Evolutionary conservation across 2,888 invertebrate species (phyloP).

Genomic region (Metopia argyrocephala): DNA sequence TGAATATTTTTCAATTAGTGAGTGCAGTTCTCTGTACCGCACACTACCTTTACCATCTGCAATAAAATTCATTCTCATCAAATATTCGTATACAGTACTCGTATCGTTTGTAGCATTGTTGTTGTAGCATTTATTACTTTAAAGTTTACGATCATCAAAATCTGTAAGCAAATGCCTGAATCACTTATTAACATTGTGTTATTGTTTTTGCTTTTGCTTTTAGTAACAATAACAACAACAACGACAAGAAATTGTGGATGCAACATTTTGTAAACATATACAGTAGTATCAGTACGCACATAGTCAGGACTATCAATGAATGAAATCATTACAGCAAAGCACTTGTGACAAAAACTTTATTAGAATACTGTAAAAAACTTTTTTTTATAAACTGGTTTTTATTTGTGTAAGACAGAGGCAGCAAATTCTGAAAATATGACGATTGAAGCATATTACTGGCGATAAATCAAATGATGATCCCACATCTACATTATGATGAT

Average conservation of each 20-base stretch:
- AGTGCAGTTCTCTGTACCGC: too few relatives aligned
- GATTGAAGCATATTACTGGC: too few relatives aligned
- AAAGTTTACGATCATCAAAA: conserved; percentile 14
- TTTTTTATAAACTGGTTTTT: too few relatives aligned
- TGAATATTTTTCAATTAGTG: too few relatives aligned
- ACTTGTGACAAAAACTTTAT: too few relatives aligned
- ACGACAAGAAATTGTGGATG: conserved; percentile 19
- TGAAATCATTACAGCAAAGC: background rate
- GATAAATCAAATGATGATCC: too few relatives aligned
- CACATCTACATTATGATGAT: too few relatives aligned
- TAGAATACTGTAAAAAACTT: too few relatives aligned
- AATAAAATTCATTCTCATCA: background rate
- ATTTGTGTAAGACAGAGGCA: too few relatives aligned
- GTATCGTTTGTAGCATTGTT: conserved; percentile 19
- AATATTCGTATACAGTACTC: background rate
- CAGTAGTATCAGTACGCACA: conserved; percentile 25
- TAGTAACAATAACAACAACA: background rate
- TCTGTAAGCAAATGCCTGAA: conserved; percentile 40
- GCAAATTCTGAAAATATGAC: too few relatives aligned
- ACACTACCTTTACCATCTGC: background rate
- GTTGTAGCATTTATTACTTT: conserved; percentile 27
- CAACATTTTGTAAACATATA: conserved; percentile 29
- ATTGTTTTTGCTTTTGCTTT: background rate
- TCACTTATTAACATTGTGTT: conserved; percentile 22
- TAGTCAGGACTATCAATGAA: background rate